Percentiles rank a stretch among this genome's conserved stretches.
Conservation (phyloP, 2,888 invertebrate genomes). For the Linnaemya tessellans region DNA sequence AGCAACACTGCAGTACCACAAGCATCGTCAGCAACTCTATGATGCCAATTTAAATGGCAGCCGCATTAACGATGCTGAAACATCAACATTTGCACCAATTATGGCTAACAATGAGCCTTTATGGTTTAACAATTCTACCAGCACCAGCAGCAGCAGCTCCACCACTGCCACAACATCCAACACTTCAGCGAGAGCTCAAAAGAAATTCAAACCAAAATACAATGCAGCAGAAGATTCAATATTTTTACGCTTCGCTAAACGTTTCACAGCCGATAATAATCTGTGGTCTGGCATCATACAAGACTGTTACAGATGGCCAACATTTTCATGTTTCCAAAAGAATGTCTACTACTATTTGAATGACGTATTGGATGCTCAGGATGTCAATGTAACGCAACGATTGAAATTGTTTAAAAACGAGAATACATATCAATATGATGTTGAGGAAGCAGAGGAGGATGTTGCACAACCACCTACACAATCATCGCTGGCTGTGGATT, state of each 20-base stretch:
- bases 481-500: constrained; percentile 69
- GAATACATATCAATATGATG: constrained; percentile 85
- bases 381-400: constrained; percentile 87
- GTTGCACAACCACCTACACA: constrained; percentile 60
- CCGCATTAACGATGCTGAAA: constrained; percentile 46
- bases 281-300: constrained; percentile 90
- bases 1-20: constrained; percentile 56
- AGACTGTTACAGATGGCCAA: constrained; percentile 87
- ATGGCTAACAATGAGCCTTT: constrained; percentile 53
- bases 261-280: constrained; percentile 85
- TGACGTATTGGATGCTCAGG: constrained; percentile 86
- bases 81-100: constrained; percentile 64
- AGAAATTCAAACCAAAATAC: constrained; percentile 52
- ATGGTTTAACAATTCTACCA: constrained; percentile 29
- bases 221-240: constrained; percentile 76
- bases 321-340: constrained; percentile 90
- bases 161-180: not conserved
- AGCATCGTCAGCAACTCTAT: constrained; percentile 30
- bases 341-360: constrained; percentile 90
- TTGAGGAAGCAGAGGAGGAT: constrained; percentile 62
- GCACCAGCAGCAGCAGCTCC: not conserved
- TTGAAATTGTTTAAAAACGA: constrained; percentile 87
- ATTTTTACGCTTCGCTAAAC: constrained; percentile 77
- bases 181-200: constrained; percentile 31
- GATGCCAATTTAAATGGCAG: constrained; percentile 43